These are phyloP conservation scores for Prunella strophiata DNA, from an alignment of 2,797 vertebrate species.

Conservation along the genomic window DNA sequence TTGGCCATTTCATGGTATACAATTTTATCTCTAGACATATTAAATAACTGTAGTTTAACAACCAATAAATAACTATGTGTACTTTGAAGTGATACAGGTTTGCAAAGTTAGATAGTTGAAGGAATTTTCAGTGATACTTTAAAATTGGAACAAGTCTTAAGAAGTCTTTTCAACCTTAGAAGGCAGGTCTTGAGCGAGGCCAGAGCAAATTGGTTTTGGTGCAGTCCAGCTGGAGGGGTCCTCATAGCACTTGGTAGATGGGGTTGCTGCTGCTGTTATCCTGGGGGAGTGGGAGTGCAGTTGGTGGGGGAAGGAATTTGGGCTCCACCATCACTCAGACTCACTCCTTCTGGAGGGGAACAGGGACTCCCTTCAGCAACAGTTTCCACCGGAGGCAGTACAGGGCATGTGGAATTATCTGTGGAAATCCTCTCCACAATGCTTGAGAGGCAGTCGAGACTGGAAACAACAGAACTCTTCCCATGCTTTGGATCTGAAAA, in stretches of 20 bases:
- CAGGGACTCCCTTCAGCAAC: constrained; percentile 77
- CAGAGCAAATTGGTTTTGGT: not conserved
- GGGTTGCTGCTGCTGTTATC: constrained; percentile 76
- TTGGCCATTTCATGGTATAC: constrained; percentile 56
- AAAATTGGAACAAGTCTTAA: constrained; percentile 55
- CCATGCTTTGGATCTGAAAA: constrained; percentile 81
- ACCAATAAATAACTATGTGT: constrained; percentile 72
- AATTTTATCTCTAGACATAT: constrained; percentile 35
- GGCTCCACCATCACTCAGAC: constrained; percentile 65
- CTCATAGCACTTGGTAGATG: constrained; percentile 93
- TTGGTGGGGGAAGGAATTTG: constrained; percentile 75
- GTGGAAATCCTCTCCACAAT: constrained; percentile 97
- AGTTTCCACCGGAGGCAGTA: constrained; percentile 72
- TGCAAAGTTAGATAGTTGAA: constrained; percentile 49
- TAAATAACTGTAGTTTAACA: constrained; percentile 70
- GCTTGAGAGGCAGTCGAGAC: constrained; percentile 95
- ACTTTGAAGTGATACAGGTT: constrained; percentile 59
- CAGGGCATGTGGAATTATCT: constrained; percentile 79
- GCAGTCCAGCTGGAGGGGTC: not conserved
- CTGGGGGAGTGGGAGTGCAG: constrained; percentile 72
- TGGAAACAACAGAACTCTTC: constrained; percentile 87
- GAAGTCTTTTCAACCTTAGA: constrained; percentile 30
- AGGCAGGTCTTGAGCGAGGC: not conserved
- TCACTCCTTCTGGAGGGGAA: constrained; percentile 75
- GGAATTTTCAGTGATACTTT: constrained; percentile 67